Evolutionary conservation across 2,113 vertebrate species (phyloP), one percentile per base, ranked within the genome.

Genomic region (Tonatia bakeri): DNA sequence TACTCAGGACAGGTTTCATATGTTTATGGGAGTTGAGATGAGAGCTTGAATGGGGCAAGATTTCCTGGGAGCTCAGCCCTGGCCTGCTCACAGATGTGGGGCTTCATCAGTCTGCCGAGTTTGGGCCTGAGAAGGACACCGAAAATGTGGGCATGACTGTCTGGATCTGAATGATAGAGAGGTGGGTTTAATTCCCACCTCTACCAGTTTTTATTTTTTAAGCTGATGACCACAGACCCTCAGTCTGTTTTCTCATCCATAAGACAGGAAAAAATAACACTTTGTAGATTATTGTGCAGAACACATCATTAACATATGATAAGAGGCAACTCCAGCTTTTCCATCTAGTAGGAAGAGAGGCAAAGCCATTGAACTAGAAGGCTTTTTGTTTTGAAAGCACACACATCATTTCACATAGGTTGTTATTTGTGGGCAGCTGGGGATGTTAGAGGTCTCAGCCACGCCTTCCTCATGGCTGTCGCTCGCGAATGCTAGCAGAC

Each of bases 71-170:
- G 3, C 31, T 67, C n/a, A 38, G 50, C 16, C 19, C 40, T 26
- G 61, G 73, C 3, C 73, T 75, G n/a, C 38, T 59, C 12, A 50
- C 22, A 10, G 22, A 31, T 0, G 0, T 17, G 26, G 26, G 36
- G 16, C 28, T 45, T 36, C n/a, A 52, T 12, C 26, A 59, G 79
- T 36, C 45, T 76, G 36, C 45, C 36, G 52, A 67, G 52, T 47
- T 69, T 92, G 8, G 33, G 31, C 50, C 17, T n/a, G 45, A 87
- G 80, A 67, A 73, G 47, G 20, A 38, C 24, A 8, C 22, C 31
- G 45, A 72, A n/a, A 13, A 17, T 77, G 13, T 65, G 28, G 50
- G 52, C 12, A 40, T 54, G 26, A 3, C n/a, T 17, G 70, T 73
- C 40, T 43, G n/a, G 80, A 47, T 59, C 38, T n/a, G 13, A 80